A percentile compares a stretch with the other conserved stretches of the same genome.
phyloP scores from a whole-genome alignment of 1,140 invertebrate species.

The Whitmania pigra region DNA sequence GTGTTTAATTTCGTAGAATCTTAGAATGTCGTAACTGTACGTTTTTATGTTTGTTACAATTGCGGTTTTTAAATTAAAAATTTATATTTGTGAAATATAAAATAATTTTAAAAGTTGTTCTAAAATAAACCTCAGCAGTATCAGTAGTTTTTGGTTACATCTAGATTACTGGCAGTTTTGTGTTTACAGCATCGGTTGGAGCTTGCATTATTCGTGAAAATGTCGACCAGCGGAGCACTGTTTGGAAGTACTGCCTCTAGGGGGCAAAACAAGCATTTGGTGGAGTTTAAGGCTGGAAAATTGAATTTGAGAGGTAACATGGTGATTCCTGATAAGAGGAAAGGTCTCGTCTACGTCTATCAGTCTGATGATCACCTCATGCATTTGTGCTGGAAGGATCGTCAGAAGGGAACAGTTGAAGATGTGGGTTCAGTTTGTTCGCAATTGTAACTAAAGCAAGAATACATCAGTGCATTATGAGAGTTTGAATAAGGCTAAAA shows the following conservation, averaged over 20 bases:
- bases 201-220: background rate
- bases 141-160: too few species aligned
- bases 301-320: conserved; percentile 88
- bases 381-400: conserved; percentile 96
- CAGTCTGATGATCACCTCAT: conserved; percentile 86
- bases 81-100: too few species aligned
- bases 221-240: conserved; percentile 35
- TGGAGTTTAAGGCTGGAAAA: conserved; percentile 90
- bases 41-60: too few species aligned
- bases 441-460: background rate
- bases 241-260: conserved; percentile 54
- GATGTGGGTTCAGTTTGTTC: conserved; percentile 49
- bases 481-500: too few species aligned
- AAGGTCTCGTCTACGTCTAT: conserved; percentile 83
- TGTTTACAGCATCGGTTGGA: too few species aligned
- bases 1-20: too few species aligned
- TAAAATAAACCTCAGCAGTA: too few species aligned
- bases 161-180: too few species aligned
- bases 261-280: conserved; percentile 71
- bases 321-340: conserved; percentile 86
- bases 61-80: too few species aligned
- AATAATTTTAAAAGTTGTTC: too few species aligned
- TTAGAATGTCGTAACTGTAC: too few species aligned
- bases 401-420: conserved; percentile 60
- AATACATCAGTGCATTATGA: background rate